A percentile compares a stretch with the other conserved stretches of the same genome.
Conservation (phyloP, 2,888 invertebrate genomes). For the Caenorhabditis macrosperma region DNA sequence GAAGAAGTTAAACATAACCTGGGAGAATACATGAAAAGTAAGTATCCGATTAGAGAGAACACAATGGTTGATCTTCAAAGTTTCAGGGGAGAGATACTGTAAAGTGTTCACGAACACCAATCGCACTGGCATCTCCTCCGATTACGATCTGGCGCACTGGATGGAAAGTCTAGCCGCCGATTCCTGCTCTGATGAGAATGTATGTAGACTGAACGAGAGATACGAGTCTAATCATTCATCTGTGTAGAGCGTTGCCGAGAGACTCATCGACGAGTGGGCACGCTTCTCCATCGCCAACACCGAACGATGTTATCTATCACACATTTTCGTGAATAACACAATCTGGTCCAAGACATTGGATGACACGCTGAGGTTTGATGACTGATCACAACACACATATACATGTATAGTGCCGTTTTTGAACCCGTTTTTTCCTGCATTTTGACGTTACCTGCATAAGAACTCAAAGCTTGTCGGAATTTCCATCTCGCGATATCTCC, state of each 20-base stretch:
- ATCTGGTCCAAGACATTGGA: constrained; percentile 49
- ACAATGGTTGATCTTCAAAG: neutral
- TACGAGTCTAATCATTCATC: neutral
- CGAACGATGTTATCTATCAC: constrained; percentile 49
- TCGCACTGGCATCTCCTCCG: constrained; percentile 35
- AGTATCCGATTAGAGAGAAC: neutral
- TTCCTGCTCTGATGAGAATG: constrained; percentile 39
- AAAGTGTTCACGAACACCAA: constrained; percentile 43
- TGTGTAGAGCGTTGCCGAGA: constrained; percentile 34
- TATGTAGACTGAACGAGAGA: neutral
- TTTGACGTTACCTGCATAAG: no score
- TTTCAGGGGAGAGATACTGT: constrained; percentile 50
- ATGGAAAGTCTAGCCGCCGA: constrained; percentile 25
- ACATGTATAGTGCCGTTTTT: neutral
- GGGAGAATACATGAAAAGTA: constrained; percentile 44
- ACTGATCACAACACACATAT: constrained; percentile 16
- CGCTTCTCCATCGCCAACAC: constrained; percentile 42
- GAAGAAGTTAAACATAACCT: constrained; percentile 26
- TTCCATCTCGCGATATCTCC: no score
- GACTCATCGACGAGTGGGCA: constrained; percentile 49
- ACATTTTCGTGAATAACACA: constrained; percentile 50
- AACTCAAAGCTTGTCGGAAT: no score
- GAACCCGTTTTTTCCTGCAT: no score
- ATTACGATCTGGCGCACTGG: constrained; percentile 30
- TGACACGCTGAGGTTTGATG: constrained; percentile 49